Base-by-base conservation (phyloP, 2,888 invertebrate genomes). In the Agrotis segetum region DNA sequence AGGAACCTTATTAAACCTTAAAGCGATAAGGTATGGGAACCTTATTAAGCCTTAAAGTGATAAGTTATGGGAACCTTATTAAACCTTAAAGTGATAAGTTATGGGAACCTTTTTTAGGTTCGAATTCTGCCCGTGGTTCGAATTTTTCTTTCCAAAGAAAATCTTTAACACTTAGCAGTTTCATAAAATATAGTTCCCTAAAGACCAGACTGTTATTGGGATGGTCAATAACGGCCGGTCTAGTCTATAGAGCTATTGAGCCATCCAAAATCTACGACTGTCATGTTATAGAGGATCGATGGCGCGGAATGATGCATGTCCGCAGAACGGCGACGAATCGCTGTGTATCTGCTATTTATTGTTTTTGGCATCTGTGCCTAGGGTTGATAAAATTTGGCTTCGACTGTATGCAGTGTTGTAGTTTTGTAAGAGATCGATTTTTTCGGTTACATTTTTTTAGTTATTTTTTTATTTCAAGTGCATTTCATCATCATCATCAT, bases 321-420 rank as follows among this genome's bases (percentile, higher is more conserved):
- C 55, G 9, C 21, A 17, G n/a, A 74, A 49, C 21, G 34, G 55
- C 60, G 79, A 75, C 73, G 64, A 61, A 75, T 73, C 29, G 73
- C 55, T 49, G 55, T 72, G 73, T 29, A 7, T 63, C 19, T 50
- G 59, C 63, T 66, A 79, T 77, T 77, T 76, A 74, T 79, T 50
- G 53, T 40, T 49, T 40, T 78, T 74, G 61, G 52, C 58, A 58
- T 58, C 52, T 62, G 46, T 46, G 7, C n/a, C 13, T 2, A 21
- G 29, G 0, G 14, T 47, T 50, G 50, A 77, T 56, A 52, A 47
- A 76, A 52, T 19, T 34, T 58, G 67, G 24, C 34, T 19, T 50
- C 13, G 46, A 24, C 24, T 47, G 19, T 56, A 4, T 49, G 1
- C n/a, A 29, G 40, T 56, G 7, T 16, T 1, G 58, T 19, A 46